Evolutionary conservation across 2,797 vertebrate genomes (phyloP).

Genomic region (Spheniscus humboldti): DNA sequence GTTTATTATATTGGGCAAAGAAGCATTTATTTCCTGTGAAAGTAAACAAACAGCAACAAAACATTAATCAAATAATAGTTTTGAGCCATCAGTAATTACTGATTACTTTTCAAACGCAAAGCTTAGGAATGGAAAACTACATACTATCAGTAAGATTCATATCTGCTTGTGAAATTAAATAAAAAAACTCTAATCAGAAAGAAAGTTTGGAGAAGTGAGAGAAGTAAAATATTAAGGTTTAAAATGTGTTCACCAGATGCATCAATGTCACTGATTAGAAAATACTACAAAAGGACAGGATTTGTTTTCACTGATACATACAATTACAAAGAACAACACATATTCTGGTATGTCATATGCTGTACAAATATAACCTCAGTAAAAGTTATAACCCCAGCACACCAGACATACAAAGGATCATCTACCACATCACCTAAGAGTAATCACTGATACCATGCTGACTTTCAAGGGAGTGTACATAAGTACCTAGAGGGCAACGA

Average conservation of each 20-base stretch:
- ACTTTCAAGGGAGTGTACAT: neutral
- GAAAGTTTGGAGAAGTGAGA: neutral
- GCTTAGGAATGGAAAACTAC: neutral
- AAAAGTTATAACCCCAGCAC: neutral
- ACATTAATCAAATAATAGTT: neutral
- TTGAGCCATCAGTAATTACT: neutral
- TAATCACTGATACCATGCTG: neutral
- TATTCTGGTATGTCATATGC: neutral
- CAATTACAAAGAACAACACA: neutral
- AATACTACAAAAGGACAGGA: neutral
- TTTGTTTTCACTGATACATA: neutral
- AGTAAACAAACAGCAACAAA: neutral
- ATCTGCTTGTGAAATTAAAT: neutral
- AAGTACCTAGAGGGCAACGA: neutral
- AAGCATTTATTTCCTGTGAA: conserved; percentile 84
- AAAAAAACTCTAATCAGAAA: neutral
- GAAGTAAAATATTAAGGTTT: neutral
- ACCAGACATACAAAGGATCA: neutral
- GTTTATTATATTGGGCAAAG: conserved; percentile 80
- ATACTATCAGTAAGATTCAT: neutral
- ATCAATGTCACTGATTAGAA: neutral
- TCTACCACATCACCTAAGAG: neutral
- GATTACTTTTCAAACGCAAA: neutral
- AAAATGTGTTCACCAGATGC: neutral
- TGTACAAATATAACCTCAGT: neutral